Percentiles rank a stretch among this genome's conserved stretches.
Evolutionary conservation across 2,797 vertebrate genomes (phyloP).

Genomic region (Aplochiton taeniatus): DNA sequence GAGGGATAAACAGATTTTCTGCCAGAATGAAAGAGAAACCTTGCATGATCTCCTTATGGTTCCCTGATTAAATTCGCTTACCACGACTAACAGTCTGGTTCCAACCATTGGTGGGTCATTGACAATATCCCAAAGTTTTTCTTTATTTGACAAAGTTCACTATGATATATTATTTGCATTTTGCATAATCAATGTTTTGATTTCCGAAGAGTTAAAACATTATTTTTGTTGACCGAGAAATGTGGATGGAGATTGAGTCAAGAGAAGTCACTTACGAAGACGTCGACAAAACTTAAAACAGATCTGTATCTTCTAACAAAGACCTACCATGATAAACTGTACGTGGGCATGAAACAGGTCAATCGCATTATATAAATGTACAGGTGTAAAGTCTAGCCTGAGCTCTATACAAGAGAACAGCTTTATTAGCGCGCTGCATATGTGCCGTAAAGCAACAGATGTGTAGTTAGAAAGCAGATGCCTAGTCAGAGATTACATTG

Average conservation of each 20-base stretch:
- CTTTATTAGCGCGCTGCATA: conserved; percentile 1
- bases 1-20: conserved; percentile 55
- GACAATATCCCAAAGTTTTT: conserved; percentile 3
- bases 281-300: no score
- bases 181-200: no score
- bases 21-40: conserved; percentile 29
- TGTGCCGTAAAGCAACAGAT: conserved; percentile 7
- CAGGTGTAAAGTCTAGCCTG: conserved; percentile 43
- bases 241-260: no score
- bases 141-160: no score
- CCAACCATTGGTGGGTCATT: conserved; percentile 32
- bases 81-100: conserved; percentile 49
- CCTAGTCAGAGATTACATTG: background rate
- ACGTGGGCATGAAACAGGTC: no score
- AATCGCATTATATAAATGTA: no score
- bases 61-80: conserved; percentile 56
- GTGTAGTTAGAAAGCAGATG: conserved; percentile 5
- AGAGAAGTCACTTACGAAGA: no score
- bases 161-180: no score
- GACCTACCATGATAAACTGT: no score
- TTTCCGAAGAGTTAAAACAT: no score
- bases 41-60: conserved; percentile 38
- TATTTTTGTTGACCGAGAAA: no score
- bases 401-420: background rate
- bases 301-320: no score